Conservation (phyloP, 2,113 vertebrate genomes). For the Madoqua kirkii region DNA sequence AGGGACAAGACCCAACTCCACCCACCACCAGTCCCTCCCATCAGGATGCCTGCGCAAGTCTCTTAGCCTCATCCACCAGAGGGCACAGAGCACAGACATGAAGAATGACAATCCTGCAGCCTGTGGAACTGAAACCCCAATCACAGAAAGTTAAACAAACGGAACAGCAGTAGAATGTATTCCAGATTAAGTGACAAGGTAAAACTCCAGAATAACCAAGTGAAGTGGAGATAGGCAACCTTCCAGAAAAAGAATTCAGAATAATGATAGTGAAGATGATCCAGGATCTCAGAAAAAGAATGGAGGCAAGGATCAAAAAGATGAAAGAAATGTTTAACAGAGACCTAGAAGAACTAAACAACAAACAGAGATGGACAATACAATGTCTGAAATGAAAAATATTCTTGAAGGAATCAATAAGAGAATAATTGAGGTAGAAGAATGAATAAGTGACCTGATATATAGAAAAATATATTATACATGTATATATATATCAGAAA, state of each 20-base stretch:
- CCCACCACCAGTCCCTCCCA: neutral
- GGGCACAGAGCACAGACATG: neutral
- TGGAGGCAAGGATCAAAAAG: neutral
- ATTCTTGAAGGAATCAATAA: neutral
- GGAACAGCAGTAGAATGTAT: neutral
- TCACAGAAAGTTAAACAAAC: neutral
- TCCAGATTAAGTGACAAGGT: neutral
- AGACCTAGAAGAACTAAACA: neutral
- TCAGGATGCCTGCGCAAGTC: neutral
- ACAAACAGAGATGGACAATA: neutral
- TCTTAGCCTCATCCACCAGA: neutral
- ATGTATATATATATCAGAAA: neutral
- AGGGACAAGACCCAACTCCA: neutral
- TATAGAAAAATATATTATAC: neutral
- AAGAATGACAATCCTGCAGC: neutral
- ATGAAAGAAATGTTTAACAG: neutral
- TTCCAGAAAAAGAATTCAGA: neutral
- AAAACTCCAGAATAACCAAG: neutral
- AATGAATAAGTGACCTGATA: neutral
- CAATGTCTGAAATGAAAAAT: neutral
- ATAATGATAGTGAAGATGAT: neutral
- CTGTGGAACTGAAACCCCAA: neutral
- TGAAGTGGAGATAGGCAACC: neutral
- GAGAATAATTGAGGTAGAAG: neutral
- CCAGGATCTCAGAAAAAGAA: neutral